Percentiles rank a stretch among this genome's conserved stretches.
phyloP scores from a whole-genome alignment of 2,113 vertebrate species.

The Otus sunia region DNA sequence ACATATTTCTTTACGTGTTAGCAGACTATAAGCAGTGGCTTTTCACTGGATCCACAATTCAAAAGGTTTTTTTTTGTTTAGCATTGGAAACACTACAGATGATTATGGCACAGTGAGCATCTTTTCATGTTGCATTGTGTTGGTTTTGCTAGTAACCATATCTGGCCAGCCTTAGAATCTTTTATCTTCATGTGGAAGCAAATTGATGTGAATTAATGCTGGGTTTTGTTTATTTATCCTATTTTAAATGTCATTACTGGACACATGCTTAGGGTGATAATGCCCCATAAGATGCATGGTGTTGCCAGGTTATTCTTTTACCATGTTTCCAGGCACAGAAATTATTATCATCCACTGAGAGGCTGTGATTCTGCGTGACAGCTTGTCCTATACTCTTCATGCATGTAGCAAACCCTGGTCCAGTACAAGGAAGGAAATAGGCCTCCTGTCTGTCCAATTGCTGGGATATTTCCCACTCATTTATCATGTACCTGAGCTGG shows the following conservation, averaged over 20 bases:
- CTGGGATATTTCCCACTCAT: not conserved
- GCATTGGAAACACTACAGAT: not conserved
- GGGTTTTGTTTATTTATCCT: not conserved
- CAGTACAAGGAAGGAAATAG: not conserved
- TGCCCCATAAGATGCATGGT: not conserved
- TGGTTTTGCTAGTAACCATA: rapidly evolving
- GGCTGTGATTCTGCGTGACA: not conserved
- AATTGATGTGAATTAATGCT: not conserved
- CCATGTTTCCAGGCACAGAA: not conserved
- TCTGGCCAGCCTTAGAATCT: not conserved
- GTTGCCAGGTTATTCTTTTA: not conserved
- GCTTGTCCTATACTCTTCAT: not conserved
- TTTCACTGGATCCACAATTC: not conserved
- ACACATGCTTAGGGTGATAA: not conserved
- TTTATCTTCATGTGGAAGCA: not conserved
- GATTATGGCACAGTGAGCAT: not conserved
- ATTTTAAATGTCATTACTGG: not conserved
- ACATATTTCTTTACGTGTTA: not conserved
- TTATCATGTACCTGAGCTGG: not conserved
- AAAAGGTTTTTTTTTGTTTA: not conserved
- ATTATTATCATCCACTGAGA: not conserved
- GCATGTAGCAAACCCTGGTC: not conserved
- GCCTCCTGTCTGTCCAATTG: not conserved
- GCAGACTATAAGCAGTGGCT: not conserved
- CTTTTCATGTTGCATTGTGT: not conserved